These are phyloP conservation scores for Epizoanthus stellaris DNA, from an alignment of 92 coral and sea anemone genomes.

Conservation along the genomic window DNA sequence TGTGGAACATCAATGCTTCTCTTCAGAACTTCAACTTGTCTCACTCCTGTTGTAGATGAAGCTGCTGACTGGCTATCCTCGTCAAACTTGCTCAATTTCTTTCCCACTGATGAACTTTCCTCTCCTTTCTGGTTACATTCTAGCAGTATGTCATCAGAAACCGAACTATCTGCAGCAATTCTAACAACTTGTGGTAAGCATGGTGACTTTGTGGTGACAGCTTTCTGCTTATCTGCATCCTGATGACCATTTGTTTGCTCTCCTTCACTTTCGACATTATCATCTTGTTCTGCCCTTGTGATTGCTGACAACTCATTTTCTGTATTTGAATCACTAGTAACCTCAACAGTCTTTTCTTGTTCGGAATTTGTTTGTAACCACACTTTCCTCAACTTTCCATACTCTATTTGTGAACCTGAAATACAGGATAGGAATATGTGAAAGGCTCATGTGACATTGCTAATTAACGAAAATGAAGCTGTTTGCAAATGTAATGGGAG, in stretches of 20 bases:
- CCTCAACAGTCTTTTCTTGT: conserved; percentile 12
- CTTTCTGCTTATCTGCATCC: neutral
- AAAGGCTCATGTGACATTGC: too few relatives aligned
- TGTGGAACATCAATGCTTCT: neutral
- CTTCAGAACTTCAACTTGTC: conserved; percentile 23
- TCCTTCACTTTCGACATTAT: neutral
- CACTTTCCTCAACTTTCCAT: neutral
- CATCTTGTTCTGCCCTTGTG: neutral
- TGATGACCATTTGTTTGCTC: neutral
- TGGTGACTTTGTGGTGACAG: neutral
- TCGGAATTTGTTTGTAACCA: neutral
- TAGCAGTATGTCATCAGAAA: conserved; percentile 27
- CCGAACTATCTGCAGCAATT: conserved; percentile 41
- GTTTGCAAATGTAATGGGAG: too few relatives aligned
- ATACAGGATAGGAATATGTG: neutral
- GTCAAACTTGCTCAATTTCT: neutral
- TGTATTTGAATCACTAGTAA: neutral
- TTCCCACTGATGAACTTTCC: neutral
- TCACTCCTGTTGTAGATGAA: neutral
- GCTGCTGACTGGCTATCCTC: neutral
- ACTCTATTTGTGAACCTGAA: neutral
- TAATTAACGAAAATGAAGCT: too few relatives aligned
- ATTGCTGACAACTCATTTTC: neutral
- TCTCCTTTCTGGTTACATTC: neutral
- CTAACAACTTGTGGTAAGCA: conserved; percentile 2